phyloP scores from a whole-genome alignment of 23 tunicate genomes.

The Diplosoma virens region DNA sequence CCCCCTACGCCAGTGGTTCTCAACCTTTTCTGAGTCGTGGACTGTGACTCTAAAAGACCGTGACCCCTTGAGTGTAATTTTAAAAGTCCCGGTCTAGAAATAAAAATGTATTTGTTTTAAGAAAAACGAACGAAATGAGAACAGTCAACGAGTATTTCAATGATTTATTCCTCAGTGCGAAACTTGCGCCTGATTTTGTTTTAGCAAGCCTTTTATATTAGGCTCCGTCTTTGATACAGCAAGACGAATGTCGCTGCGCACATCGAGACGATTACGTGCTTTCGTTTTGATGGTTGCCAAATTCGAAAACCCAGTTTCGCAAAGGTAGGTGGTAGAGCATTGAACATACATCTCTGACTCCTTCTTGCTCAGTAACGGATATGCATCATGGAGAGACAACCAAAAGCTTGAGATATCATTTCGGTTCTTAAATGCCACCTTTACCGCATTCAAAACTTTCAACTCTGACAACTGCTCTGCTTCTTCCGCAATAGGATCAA shows the following conservation, averaged over 20 bases:
- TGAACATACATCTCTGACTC: conserved; percentile 18
- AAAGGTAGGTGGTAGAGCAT: conserved; percentile 20
- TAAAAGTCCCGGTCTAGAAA: too few relatives aligned
- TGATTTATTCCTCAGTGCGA: too few relatives aligned
- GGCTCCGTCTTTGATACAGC: conserved; percentile 22
- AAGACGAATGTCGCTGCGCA: conserved; percentile 26
- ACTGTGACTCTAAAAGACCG: too few relatives aligned
- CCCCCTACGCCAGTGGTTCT: conserved; percentile 75
- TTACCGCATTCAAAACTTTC: conserved; percentile 42
- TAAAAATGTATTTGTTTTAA: too few relatives aligned
- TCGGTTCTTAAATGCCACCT: conserved; percentile 33
- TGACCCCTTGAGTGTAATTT: too few relatives aligned
- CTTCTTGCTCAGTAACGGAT: conserved; percentile 38
- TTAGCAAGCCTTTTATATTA: conserved; percentile 9
- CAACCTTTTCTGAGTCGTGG: too few relatives aligned
- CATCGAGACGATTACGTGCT: conserved; percentile 18
- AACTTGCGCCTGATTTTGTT: conserved; percentile 12
- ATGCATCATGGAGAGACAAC: conserved; percentile 35
- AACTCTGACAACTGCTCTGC: conserved; percentile 46
- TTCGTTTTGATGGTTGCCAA: conserved; percentile 25
- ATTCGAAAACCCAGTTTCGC: conserved; percentile 29
- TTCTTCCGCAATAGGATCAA: conserved; percentile 40
- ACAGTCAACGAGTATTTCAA: too few relatives aligned
- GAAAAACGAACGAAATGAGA: too few relatives aligned
- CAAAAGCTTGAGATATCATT: conserved; percentile 17